Evolutionary conservation across 2,797 vertebrate species (phyloP).

Genomic region (Garrulus glandarius): DNA sequence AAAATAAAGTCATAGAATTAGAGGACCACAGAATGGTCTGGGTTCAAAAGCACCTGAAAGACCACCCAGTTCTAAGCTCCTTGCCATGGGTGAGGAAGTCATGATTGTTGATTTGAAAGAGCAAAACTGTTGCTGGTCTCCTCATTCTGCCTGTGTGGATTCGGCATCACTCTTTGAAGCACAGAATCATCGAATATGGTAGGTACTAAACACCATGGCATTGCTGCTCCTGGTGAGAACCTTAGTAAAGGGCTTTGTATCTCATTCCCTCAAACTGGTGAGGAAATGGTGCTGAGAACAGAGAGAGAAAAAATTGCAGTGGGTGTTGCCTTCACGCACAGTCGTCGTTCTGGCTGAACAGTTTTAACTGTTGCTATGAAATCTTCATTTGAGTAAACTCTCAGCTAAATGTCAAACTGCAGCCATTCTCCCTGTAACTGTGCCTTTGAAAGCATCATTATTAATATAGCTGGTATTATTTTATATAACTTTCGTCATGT

Average conservation of each 20-base stretch:
- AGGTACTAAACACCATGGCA: accelerated
- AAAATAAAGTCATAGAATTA: neutral
- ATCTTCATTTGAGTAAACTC: neutral
- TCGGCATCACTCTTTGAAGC: neutral
- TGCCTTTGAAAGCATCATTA: neutral
- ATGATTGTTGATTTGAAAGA: accelerated
- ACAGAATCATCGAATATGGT: neutral
- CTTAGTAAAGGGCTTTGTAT: neutral
- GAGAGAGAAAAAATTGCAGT: neutral
- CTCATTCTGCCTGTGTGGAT: neutral
- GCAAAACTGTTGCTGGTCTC: neutral
- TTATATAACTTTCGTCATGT: neutral
- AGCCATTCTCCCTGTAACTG: neutral
- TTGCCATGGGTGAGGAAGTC: neutral
- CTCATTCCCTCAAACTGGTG: neutral
- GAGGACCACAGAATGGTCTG: neutral
- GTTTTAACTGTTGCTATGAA: neutral
- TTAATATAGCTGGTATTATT: neutral
- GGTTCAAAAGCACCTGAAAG: neutral
- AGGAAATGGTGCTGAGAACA: neutral
- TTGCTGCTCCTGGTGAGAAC: neutral
- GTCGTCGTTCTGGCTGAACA: neutral
- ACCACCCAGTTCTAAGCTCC: neutral
- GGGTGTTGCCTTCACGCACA: neutral
- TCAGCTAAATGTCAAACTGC: neutral